Conservation (phyloP, 2,888 invertebrate species). For the Pomacea canaliculata region DNA sequence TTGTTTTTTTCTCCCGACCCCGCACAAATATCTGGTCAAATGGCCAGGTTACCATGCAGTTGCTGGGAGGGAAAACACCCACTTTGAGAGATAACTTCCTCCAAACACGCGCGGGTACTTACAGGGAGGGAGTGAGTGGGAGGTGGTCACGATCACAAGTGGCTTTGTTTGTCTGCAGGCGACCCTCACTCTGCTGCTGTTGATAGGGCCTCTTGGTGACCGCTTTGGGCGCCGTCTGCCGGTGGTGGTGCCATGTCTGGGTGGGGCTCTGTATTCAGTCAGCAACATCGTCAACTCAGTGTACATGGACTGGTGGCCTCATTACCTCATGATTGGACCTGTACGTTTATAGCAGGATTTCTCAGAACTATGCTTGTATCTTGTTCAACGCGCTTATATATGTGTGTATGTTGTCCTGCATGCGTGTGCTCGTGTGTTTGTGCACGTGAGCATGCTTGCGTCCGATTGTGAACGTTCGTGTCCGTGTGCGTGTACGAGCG, state of each 20-base stretch:
- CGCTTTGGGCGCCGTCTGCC: conserved; percentile 70
- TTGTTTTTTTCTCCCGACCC: too few relatives aligned
- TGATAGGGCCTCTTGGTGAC: conserved; percentile 68
- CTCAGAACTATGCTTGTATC: neutral
- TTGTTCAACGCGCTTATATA: neutral
- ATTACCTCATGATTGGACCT: conserved; percentile 66
- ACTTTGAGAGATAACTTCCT: too few relatives aligned
- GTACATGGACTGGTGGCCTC: conserved; percentile 38
- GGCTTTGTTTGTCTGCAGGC: neutral
- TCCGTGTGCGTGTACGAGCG: neutral
- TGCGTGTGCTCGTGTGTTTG: neutral
- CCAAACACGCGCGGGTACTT: too few relatives aligned
- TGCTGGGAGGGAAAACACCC: too few relatives aligned
- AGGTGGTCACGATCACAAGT: too few relatives aligned
- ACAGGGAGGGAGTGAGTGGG: too few relatives aligned
- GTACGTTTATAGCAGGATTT: neutral
- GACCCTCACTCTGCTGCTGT: conserved; percentile 11
- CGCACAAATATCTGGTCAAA: too few relatives aligned
- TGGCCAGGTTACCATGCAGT: too few relatives aligned
- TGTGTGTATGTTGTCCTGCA: neutral
- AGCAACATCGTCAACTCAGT: conserved; percentile 58
- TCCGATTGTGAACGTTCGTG: neutral
- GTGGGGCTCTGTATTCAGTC: conserved; percentile 55
- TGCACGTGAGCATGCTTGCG: neutral
- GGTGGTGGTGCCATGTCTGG: conserved; percentile 68